Evolutionary conservation across 1,140 invertebrate genomes (phyloP), one percentile per base, ranked within the genome.

Genomic region (Trichonephila clavipes): DNA sequence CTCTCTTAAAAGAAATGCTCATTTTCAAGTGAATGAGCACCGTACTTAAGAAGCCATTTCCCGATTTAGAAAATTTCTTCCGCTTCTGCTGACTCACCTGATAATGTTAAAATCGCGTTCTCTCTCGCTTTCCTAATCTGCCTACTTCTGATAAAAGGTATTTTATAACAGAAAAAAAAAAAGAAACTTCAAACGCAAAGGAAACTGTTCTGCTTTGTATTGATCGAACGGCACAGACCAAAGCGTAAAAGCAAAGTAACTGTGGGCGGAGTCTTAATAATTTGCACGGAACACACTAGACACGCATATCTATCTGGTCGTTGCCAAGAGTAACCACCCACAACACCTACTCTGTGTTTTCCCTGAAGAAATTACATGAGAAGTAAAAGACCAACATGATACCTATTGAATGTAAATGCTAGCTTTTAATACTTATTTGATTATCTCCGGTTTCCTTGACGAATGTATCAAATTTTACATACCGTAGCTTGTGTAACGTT

Each of bases 271-370:
- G 61, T 51, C 61, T 92, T 85, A 69, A 77, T 92, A 92, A 92
- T 85, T 92, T 92, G 90, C 90, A 92, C 90, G 82, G 21, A 83
- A 69, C 66, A 34, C 59, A 34, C 28, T 28, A 59, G n/a, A 89
- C 88, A 72, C 88, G 88, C 88, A 77, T 58, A 89, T 89, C 61
- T 64, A 24, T 85, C 61, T n/a, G 21, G 16, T 69, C 81, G 90
- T 92, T 92, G 90, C 90, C 58, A 92, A 92, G 90, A 92, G 90
- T 58, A 44, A 92, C 90, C 90, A 85, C 28, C 82, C 59, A 92
- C 90, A 92, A 92, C 90, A 92, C 62, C 82, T 92, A 92, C 90
- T 28, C 72, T 18, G 72, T 28, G 72, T 77, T 77, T 28, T 77
- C 34, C 72, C 72, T 28, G 72, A 77, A 77, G 72, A 77, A 77